These are phyloP conservation scores for Spea bombifrons DNA, from an alignment of 2,113 vertebrate species.

Conservation along the genomic window DNA sequence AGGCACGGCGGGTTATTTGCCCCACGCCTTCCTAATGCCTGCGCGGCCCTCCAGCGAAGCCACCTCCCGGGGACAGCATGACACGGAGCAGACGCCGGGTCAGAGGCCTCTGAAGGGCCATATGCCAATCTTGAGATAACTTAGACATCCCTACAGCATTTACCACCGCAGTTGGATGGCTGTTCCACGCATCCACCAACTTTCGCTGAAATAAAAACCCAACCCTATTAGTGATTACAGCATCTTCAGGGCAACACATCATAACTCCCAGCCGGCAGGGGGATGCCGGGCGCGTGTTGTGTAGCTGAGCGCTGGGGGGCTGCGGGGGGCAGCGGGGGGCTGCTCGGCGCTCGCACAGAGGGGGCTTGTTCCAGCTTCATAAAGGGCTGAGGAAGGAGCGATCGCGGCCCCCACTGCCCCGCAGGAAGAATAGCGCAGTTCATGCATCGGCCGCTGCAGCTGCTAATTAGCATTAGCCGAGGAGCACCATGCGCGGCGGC, in stretches of 20 bases:
- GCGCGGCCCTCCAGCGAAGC: too few species aligned
- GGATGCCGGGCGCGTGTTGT: background rate
- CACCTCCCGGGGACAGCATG: too few species aligned
- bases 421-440: conserved; percentile 1
- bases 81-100: too few species aligned
- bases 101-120: too few species aligned
- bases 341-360: background rate
- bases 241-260: background rate
- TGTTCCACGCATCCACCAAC: too few species aligned
- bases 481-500: background rate
- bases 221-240: too few species aligned
- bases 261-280: background rate
- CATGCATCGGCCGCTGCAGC: background rate
- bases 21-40: too few species aligned
- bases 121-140: too few species aligned
- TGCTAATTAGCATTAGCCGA: conserved; percentile 5
- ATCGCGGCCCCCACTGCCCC: background rate
- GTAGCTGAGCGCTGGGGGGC: background rate
- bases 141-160: too few species aligned
- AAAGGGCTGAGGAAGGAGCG: background rate
- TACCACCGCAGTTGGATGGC: too few species aligned
- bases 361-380: background rate
- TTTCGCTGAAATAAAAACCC: too few species aligned
- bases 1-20: too few species aligned
- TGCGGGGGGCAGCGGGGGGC: background rate